Evolutionary conservation across 1,140 invertebrate species (phyloP).

Genomic region (Cyphomyrmex costatus): DNA sequence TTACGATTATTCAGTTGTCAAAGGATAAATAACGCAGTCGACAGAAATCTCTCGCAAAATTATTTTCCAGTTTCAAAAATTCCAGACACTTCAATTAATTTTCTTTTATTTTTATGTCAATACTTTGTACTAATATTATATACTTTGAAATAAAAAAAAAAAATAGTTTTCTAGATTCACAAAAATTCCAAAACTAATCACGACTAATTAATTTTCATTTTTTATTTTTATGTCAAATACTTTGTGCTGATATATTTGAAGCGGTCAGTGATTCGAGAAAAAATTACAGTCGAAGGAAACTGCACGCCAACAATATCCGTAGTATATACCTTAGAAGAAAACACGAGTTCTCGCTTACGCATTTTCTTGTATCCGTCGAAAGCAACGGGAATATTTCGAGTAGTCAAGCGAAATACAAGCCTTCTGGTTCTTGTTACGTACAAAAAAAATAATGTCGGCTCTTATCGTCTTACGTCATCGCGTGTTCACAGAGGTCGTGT

Average conservation of each 20-base stretch:
- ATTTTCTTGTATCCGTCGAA: not conserved
- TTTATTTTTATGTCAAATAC: not conserved
- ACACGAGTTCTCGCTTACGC: not conserved
- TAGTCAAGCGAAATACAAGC: conserved; percentile 21
- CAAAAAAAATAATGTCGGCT: conserved; percentile 38
- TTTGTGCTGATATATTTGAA: not conserved
- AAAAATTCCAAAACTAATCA: too few relatives aligned
- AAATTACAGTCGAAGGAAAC: not conserved
- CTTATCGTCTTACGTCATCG: conserved; percentile 54
- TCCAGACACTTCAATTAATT: too few relatives aligned
- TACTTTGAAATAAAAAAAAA: too few relatives aligned
- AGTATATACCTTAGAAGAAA: not conserved
- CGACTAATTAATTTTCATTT: not conserved
- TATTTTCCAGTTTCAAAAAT: not conserved
- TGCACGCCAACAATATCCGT: not conserved
- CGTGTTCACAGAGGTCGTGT: too few relatives aligned
- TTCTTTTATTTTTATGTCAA: too few relatives aligned
- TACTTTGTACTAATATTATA: too few relatives aligned
- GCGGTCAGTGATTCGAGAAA: not conserved
- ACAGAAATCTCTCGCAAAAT: not conserved
- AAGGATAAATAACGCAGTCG: not conserved
- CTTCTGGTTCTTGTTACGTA: not conserved
- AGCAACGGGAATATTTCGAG: not conserved
- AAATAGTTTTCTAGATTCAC: too few relatives aligned
- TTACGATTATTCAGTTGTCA: not conserved